phyloP scores from a whole-genome alignment of 2,888 invertebrate species.

The Creontiades dilutus region DNA sequence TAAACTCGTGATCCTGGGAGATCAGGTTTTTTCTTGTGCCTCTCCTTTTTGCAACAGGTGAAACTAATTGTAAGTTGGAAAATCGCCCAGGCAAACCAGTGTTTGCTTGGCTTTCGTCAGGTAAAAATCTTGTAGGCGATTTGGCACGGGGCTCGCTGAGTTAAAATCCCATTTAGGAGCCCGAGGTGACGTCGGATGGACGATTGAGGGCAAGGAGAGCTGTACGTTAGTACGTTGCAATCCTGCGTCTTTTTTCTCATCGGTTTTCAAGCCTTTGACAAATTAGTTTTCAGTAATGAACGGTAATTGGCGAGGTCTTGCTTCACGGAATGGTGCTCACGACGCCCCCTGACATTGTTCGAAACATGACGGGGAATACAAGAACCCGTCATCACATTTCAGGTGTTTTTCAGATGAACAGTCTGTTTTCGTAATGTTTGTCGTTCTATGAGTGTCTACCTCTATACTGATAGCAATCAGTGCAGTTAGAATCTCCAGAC shows the following conservation, averaged over 20 bases:
- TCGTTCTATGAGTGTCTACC: too few relatives aligned
- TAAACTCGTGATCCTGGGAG: conserved; percentile 7
- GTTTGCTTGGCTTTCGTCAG: conserved; percentile 52
- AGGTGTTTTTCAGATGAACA: neutral
- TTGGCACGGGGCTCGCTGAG: conserved; percentile 40
- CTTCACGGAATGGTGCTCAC: conserved; percentile 7
- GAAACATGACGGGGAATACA: neutral
- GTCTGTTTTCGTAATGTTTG: too few relatives aligned
- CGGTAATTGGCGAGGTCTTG: neutral
- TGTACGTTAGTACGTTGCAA: conserved; percentile 3
- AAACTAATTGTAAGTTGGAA: conserved; percentile 37
- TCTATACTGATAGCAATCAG: too few relatives aligned
- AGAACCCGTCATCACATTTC: neutral
- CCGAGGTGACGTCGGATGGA: conserved; percentile 19
- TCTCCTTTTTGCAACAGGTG: conserved; percentile 35
- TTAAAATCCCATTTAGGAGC: conserved; percentile 43
- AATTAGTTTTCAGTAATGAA: conserved; percentile 28
- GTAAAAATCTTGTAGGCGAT: conserved; percentile 4
- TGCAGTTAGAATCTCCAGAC: too few relatives aligned
- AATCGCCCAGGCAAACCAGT: neutral
- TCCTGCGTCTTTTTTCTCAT: neutral
- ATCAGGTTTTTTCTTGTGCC: conserved; percentile 1
- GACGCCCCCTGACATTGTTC: neutral
- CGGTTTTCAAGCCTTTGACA: neutral
- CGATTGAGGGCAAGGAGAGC: conserved; percentile 59